Conservation (phyloP, 2,113 vertebrate genomes). For the Ceyx margarethae region DNA sequence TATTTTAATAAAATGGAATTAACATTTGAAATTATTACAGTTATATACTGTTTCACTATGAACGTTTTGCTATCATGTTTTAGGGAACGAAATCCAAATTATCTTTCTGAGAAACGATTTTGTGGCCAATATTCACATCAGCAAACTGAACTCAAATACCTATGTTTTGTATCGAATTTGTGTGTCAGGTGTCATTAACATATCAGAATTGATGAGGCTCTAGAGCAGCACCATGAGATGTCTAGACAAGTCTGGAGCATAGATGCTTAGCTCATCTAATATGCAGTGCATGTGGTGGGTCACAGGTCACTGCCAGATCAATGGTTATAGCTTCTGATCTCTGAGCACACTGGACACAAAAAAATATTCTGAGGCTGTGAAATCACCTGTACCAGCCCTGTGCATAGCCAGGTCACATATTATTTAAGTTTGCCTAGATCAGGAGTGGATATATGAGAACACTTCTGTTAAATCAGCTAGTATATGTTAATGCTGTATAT, state of each 20-base stretch:
- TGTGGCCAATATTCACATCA: neutral
- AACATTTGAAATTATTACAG: neutral
- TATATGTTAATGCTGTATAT: neutral
- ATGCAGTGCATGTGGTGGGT: accelerated
- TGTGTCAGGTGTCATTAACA: neutral
- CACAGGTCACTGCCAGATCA: neutral
- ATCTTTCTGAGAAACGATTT: neutral
- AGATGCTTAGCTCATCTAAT: neutral
- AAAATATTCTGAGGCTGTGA: neutral
- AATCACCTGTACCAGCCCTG: neutral
- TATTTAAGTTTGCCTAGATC: neutral
- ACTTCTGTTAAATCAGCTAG: neutral
- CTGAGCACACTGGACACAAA: neutral
- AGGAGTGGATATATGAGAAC: neutral
- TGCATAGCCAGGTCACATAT: neutral
- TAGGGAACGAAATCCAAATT: neutral
- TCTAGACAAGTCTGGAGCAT: neutral
- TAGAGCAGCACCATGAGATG: neutral
- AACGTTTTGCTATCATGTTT: neutral
- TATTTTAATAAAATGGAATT: neutral
- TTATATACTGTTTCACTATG: neutral
- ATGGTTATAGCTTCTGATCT: neutral
- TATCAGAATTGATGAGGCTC: accelerated
- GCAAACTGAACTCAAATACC: neutral
- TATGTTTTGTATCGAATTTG: neutral